Evolutionary conservation across 2,797 vertebrate species (phyloP), one percentile per base, ranked within the genome.

Genomic region (Enteromius fasciolatus): DNA sequence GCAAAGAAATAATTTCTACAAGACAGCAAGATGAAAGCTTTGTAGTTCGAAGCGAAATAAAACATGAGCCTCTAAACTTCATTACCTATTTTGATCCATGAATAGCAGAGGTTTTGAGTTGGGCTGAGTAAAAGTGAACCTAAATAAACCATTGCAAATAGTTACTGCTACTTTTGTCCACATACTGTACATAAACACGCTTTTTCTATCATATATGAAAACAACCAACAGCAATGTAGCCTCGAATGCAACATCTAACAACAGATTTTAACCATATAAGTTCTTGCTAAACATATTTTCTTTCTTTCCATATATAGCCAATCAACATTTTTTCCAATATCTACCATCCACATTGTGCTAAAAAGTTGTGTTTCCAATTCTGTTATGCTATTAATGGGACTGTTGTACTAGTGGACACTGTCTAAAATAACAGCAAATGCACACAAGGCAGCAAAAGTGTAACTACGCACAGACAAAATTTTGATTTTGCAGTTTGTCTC

Each of bases 151-250:
- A 2, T 7, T 25, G 5, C 23, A 70, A 36, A 61, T 20, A 61
- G 36, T 31, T 63, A 44, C 50, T 78, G 78, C 39, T 48, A 61
- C 68, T 61, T 61, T n/a, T 48, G 25, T 46, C 39, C 64, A 57
- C 33, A 57, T 28, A 59, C 9, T 44, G 17, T 46, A 76, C 23
- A 44, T 39, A 59, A 44, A 64, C 20, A 48, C 41, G 4, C 3
- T 79, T 25, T 25, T 41, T 23, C 48, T 57, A 59, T 41, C 78
- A 57, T 14, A 44, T 68, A 33, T 52, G 14, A 25, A 68, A 41
- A 69, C 46, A 44, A 44, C 78, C 66, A 44, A 20, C 48, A 79
- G 50, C 11, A 61, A 8, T 3, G 12, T 48, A 44, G n/a, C 61
- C 36, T 31, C 41, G 14, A 15, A 75, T 9, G 5, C 20, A n/a